These are phyloP conservation scores for Nothoprocta pentlandii DNA, from an alignment of 2,113 vertebrate genomes.

Conservation along the genomic window DNA sequence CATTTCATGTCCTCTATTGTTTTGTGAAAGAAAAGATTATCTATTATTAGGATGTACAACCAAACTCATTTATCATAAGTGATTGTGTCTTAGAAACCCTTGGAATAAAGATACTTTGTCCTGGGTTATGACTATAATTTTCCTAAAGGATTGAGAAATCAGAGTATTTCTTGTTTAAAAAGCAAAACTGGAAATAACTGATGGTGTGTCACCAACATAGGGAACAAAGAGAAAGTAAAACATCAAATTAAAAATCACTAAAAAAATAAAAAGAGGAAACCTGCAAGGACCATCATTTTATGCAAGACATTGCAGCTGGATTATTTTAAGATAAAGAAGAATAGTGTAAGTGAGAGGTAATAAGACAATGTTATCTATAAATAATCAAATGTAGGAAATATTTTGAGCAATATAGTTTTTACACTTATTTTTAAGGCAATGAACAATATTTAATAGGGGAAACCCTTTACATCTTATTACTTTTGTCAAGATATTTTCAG, in stretches of 20 bases:
- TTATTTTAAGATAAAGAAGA: background rate
- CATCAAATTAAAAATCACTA: constrained; percentile 9
- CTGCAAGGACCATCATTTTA: background rate
- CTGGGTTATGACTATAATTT: background rate
- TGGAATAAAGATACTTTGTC: background rate
- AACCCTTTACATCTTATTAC: background rate
- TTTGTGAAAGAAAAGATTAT: background rate
- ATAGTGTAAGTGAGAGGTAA: background rate
- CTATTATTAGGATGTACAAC: background rate
- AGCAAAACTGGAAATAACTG: constrained; percentile 43
- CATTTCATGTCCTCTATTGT: background rate
- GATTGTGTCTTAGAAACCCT: background rate
- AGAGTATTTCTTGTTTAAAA: constrained; percentile 8
- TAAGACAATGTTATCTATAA: background rate
- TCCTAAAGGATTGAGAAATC: constrained; percentile 1
- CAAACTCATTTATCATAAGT: constrained; percentile 31
- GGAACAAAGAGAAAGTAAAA: background rate
- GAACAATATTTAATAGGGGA: background rate
- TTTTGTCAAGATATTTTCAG: background rate
- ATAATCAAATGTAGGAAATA: background rate
- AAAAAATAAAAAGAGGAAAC: background rate
- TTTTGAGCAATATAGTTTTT: constrained; percentile 10
- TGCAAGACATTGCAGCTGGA: background rate
- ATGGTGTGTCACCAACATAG: background rate
- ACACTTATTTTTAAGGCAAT: constrained; percentile 8